These are phyloP conservation scores for Elephas maximus DNA, from an alignment of 2,113 vertebrate species.

Conservation along the genomic window DNA sequence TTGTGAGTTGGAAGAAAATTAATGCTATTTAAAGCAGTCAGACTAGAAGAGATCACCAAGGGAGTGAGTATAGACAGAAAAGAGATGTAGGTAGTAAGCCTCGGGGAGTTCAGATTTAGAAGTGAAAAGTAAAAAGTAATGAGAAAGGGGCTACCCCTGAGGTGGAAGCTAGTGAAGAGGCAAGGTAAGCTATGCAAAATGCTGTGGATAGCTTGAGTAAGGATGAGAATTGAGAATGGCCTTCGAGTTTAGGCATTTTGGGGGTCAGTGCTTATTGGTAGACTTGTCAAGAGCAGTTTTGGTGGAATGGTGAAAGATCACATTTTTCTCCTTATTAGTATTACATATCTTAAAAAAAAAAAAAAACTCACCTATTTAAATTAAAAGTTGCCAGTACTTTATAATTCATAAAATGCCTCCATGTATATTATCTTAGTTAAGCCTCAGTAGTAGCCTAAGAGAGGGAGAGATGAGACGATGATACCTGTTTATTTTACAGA, in stretches of 20 bases:
- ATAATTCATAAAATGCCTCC: slow-evolving; percentile 1
- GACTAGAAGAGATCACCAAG: background rate
- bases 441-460: background rate
- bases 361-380: background rate
- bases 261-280: background rate
- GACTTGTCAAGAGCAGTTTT: background rate
- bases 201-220: background rate
- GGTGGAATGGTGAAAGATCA: background rate
- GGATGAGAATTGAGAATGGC: background rate
- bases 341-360: background rate
- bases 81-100: background rate
- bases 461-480: background rate
- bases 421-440: background rate
- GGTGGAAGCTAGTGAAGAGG: background rate
- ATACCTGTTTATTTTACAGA: background rate
- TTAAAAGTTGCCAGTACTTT: background rate
- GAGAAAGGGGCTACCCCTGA: background rate
- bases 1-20: background rate
- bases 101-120: background rate
- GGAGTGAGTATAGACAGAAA: background rate
- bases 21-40: background rate
- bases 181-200: background rate
- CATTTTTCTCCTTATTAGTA: background rate
- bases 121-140: background rate
- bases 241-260: background rate